Base-by-base conservation (phyloP, 2,113 vertebrate species). In the Hiodon alosoides region DNA sequence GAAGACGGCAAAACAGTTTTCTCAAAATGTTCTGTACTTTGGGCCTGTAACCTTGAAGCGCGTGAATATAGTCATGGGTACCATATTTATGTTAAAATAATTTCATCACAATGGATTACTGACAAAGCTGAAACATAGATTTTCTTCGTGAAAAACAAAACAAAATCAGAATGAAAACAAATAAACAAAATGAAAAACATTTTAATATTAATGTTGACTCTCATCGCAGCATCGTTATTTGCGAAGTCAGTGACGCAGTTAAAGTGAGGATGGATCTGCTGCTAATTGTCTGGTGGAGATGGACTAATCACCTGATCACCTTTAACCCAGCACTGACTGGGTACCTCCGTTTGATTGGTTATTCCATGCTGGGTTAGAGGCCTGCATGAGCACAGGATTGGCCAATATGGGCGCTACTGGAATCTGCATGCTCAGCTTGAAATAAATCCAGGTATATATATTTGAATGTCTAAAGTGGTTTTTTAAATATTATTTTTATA, bases 381-480 rank as follows among this genome's bases (percentile, higher is more conserved):
- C 89, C 86, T 85, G 86, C 89, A 90, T 85, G 91, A 89, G 90
- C 89, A 90, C 91, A 89, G 82, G 83, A 88, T 87, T 84, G 87
- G 90, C 92, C 90, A 90, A 86, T 86, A 91, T 92, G 92, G 92
- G 92, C 86, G 90, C 87, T 90, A 92, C 89, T 75, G 79, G 91
- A 94, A 91, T 93, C 90, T 86, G 93, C 96, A 96, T 97, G 95
- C 95, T 95, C 90, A 93, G 91, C 91, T 95, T 90, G 89, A 90
- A 87, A 84, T 85, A 85, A 87, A 84, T 87, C 81, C 58, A 59
- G 58, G 8, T 59, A 59, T 14, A 59, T 59, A 59, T 59, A 14
- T 59, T 52, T 51, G 54, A 71, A 64, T 64, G 60, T 59, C 70
- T 78, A 84, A 80, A 92, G 89, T 87, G 87, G 87, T 94, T 85